A percentile compares a stretch with the other conserved stretches of the same genome.
Conservation (phyloP, 2,797 vertebrate genomes). For the Diglossa cyanea region DNA sequence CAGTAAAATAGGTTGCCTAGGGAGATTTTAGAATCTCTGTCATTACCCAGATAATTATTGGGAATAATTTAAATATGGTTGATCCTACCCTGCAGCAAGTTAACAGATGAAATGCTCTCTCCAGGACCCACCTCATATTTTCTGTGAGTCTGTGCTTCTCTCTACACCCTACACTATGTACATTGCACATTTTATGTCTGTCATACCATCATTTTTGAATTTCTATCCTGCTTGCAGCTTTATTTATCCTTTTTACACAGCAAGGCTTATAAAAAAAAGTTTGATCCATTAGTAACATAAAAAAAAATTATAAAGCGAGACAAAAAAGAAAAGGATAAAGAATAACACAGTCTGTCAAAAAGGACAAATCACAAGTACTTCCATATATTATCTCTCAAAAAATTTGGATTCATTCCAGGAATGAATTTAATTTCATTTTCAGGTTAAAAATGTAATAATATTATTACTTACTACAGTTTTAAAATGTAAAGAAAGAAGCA, state of each 20-base stretch:
- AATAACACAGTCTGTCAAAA: background rate
- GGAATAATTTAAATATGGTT: conserved; percentile 41
- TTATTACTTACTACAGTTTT: background rate
- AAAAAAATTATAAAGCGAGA: background rate
- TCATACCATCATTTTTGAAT: background rate
- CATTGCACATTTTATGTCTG: background rate
- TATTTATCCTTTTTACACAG: background rate
- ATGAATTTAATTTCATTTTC: background rate
- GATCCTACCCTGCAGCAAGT: background rate
- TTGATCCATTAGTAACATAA: background rate
- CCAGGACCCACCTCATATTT: background rate
- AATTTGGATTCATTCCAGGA: background rate
- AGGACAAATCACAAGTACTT: background rate
- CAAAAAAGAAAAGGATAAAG: background rate
- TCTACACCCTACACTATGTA: background rate
- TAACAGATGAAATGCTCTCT: background rate
- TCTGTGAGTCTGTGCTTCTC: background rate
- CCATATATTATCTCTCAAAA: background rate
- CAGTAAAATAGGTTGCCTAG: conserved; percentile 16
- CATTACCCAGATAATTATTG: conserved; percentile 45
- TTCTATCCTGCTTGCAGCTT: background rate
- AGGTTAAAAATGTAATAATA: background rate
- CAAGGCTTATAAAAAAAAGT: background rate
- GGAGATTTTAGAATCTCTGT: conserved; percentile 32
- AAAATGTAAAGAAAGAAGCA: background rate